These are phyloP conservation scores for Dicaeum eximium DNA, from an alignment of 2,113 vertebrate species.

Conservation along the genomic window DNA sequence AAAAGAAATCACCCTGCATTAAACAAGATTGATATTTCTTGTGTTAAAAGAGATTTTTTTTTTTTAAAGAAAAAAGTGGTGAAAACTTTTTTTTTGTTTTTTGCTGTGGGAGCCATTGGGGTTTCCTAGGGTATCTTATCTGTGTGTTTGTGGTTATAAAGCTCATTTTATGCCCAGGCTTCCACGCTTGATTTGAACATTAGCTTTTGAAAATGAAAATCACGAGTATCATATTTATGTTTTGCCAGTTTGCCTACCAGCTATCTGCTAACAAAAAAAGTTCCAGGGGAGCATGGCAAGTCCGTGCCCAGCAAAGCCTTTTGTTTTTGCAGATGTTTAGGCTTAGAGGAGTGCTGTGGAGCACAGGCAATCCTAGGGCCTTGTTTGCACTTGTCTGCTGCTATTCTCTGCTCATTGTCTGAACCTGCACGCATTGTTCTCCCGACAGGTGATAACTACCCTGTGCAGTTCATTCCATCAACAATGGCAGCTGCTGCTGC, in stretches of 20 bases:
- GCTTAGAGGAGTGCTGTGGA: slow-evolving; percentile 79
- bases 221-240: slow-evolving; percentile 59
- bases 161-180: slow-evolving; percentile 44
- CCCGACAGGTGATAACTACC: slow-evolving; percentile 99
- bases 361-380: slow-evolving; percentile 72
- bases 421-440: slow-evolving; percentile 97
- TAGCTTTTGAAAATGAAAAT: slow-evolving; percentile 50
- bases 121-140: background rate
- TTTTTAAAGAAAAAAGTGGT: background rate
- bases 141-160: slow-evolving; percentile 23
- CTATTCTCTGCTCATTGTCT: slow-evolving; percentile 91
- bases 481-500: slow-evolving; percentile 99
- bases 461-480: slow-evolving; percentile 99
- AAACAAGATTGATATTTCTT: background rate
- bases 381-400: slow-evolving; percentile 90
- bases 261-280: slow-evolving; percentile 74
- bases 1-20: background rate
- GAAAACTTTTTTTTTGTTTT: background rate
- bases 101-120: background rate
- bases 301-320: slow-evolving; percentile 82
- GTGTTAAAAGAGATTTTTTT: background rate
- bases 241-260: slow-evolving; percentile 80
- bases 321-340: slow-evolving; percentile 97
- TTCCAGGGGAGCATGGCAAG: slow-evolving; percentile 79
- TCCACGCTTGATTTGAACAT: slow-evolving; percentile 56